A percentile compares a stretch with the other conserved stretches of the same genome.
phyloP scores from a whole-genome alignment of 1,140 invertebrate genomes.

The Drosophila lacteicornis region DNA sequence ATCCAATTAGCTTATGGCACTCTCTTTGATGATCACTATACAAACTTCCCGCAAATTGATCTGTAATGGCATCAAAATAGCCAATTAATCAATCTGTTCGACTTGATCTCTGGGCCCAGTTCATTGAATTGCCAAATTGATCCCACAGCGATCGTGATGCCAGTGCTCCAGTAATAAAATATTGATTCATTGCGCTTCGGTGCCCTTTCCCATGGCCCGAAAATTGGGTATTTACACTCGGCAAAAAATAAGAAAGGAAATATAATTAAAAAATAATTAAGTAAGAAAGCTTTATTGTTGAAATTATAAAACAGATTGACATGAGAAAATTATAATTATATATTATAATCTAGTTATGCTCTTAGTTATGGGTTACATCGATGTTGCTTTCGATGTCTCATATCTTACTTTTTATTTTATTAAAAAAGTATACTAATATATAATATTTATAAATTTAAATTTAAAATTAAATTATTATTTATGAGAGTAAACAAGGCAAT shows the following conservation, averaged over 20 bases:
- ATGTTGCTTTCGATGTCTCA: too few species aligned
- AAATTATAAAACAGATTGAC: too few species aligned
- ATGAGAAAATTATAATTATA: too few species aligned
- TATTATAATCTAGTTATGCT: too few species aligned
- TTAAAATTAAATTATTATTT: too few species aligned
- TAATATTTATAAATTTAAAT: too few species aligned
- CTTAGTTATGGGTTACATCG: too few species aligned
- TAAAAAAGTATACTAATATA: too few species aligned
- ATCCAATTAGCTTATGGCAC: not conserved
- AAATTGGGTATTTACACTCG: not conserved
- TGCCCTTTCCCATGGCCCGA: constrained; percentile 49
- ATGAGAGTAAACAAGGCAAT: too few species aligned
- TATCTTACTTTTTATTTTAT: too few species aligned
- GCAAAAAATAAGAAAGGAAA: not conserved
- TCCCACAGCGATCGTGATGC: constrained; percentile 27
- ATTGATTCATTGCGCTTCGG: constrained; percentile 16
- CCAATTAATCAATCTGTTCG: constrained; percentile 35
- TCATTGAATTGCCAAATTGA: constrained; percentile 36
- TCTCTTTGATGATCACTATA: not conserved
- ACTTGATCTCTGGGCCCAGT: constrained; percentile 7
- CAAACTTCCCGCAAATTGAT: constrained; percentile 22
- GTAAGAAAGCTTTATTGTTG: too few species aligned
- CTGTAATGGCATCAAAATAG: constrained; percentile 18
- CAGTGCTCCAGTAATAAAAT: constrained; percentile 25
- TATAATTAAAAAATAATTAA: not conserved